Base-by-base conservation (phyloP, 35 echinoderm and acorn worm species). In the Ptychodera flava region DNA sequence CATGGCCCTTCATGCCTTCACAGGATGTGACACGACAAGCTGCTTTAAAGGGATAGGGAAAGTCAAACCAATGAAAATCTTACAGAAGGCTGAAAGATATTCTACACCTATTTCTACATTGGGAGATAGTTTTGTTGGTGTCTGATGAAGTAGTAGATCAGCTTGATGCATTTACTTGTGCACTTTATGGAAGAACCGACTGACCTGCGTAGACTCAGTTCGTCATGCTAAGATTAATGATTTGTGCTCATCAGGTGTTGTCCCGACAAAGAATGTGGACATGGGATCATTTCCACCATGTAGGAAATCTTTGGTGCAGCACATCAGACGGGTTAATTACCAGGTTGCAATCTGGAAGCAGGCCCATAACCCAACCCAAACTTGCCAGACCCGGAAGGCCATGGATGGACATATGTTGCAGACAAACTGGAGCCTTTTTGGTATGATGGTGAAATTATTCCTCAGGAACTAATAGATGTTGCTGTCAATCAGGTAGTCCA, bases 271-370 rank as follows among this genome's bases (percentile, higher is more conserved):
- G 22, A 86, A 77, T 76, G 85, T 86, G 85, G 37, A 86, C 85
- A 22, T 86, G 75, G 85, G 28, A 0, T 77, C 33, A 35, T 22
- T 76, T 1, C 85, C 85, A 77, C 75, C 37, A 38, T 86, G 38
- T 33, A 38, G 37, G n/a, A 32, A 76, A 30, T 22, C 31, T 14
- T 76, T 86, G 37, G 29, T 31, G 78, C 85, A 86, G 14, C 37
- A 86, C 78, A 76, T 86, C 37, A 12, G 38, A 31, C 75, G 85
- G 78, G 85, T 64, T 76, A 86, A 86, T 76, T 86, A 86, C 38
- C 85, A 86, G 37, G 85, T 86, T 30, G 36, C 37, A 77, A 86
- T 86, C 75, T 86, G 85, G 85, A 86, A 32, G 78, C 37, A 76
- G 30, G 85, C 85, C 75, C 6, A 76, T 30, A 86, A 77, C 78